Evolutionary conservation across 2,888 invertebrate species (phyloP).

Genomic region (Kryphioiulus occultus): DNA sequence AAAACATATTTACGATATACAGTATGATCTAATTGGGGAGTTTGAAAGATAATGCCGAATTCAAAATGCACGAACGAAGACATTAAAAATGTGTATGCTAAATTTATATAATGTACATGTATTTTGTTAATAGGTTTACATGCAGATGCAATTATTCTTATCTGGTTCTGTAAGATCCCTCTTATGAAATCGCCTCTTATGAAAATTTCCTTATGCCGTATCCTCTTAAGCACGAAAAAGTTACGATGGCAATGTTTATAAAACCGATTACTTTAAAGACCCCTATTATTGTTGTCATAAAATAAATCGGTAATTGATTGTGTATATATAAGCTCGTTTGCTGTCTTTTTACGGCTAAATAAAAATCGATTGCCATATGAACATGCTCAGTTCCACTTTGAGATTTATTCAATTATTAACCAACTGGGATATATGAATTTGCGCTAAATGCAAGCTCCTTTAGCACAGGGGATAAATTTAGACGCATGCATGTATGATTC

Average conservation of each 20-base stretch:
- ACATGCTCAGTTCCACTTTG: neutral
- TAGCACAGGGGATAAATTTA: neutral
- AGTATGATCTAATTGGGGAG: too few relatives aligned
- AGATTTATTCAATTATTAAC: neutral
- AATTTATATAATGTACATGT: too few relatives aligned
- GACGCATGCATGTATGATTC: neutral
- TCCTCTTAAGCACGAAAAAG: too few relatives aligned
- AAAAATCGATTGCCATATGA: neutral
- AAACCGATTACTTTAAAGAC: neutral
- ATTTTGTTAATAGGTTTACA: too few relatives aligned
- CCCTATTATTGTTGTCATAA: neutral
- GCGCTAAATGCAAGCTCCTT: neutral
- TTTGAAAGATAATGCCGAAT: too few relatives aligned
- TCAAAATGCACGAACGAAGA: too few relatives aligned
- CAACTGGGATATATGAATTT: neutral
- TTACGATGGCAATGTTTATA: neutral
- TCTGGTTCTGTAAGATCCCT: too few relatives aligned
- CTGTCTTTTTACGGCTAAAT: neutral
- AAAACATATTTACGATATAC: too few relatives aligned
- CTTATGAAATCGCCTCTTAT: too few relatives aligned
- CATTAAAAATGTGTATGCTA: too few relatives aligned
- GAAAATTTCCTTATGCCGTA: too few relatives aligned
- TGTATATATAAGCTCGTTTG: neutral
- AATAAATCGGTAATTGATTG: neutral
- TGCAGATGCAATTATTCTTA: too few relatives aligned